These are phyloP conservation scores for Epinephelus moara DNA, from an alignment of 2,113 vertebrate genomes.

Conservation along the genomic window DNA sequence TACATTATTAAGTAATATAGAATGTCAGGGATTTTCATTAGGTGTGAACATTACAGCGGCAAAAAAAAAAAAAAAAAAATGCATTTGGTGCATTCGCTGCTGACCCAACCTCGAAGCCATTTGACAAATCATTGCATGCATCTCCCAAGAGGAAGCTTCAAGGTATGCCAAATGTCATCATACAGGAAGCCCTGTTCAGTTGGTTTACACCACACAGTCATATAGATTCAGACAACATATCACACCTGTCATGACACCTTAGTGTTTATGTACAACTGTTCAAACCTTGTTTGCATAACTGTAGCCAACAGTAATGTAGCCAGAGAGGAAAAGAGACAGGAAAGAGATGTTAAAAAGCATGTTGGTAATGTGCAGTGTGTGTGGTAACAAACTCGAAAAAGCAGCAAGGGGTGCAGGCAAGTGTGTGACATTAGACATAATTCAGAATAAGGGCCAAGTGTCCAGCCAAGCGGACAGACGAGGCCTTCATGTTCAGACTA, in stretches of 20 bases:
- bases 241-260: slow-evolving; percentile 74
- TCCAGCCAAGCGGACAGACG: slow-evolving; percentile 74
- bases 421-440: slow-evolving; percentile 76
- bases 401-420: slow-evolving; percentile 59
- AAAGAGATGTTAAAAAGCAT: slow-evolving; percentile 39
- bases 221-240: slow-evolving; percentile 69
- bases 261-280: slow-evolving; percentile 39
- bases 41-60: slow-evolving; percentile 32
- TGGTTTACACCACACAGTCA: slow-evolving; percentile 43
- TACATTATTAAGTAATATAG: slow-evolving; percentile 64
- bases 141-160: slow-evolving; percentile 49
- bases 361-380: slow-evolving; percentile 17
- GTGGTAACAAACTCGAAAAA: slow-evolving; percentile 55
- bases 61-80: slow-evolving; percentile 1
- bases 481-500: slow-evolving; percentile 68
- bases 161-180: slow-evolving; percentile 56
- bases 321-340: slow-evolving; percentile 12
- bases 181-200: slow-evolving; percentile 29
- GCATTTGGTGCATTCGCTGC: slow-evolving; percentile 38
- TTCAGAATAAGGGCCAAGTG: slow-evolving; percentile 73
- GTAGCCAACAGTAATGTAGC: slow-evolving; percentile 38
- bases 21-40: slow-evolving; percentile 46
- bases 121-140: slow-evolving; percentile 52
- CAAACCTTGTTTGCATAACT: slow-evolving; percentile 54
- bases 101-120: slow-evolving; percentile 42